Conservation (phyloP, 2,888 invertebrate species). For the Leucoma salicis region DNA sequence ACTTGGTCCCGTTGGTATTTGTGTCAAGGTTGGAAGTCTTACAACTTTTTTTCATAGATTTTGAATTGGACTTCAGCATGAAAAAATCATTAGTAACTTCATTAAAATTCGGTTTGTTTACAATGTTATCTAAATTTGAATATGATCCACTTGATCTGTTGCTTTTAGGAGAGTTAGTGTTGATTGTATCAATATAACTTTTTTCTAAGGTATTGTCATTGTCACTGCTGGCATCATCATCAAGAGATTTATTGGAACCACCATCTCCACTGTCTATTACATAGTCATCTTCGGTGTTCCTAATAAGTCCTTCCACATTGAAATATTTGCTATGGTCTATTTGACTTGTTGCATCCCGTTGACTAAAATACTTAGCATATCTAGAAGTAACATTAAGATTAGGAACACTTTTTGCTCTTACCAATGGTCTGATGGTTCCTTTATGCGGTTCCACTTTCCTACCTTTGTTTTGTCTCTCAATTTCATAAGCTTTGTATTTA, state of each 20-base stretch:
- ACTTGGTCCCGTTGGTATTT: constrained; percentile 38
- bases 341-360: constrained; percentile 65
- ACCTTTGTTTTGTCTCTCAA: constrained; percentile 62
- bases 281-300: constrained; percentile 21
- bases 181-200: constrained; percentile 65
- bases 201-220: constrained; percentile 65
- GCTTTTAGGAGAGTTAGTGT: constrained; percentile 48
- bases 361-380: constrained; percentile 78
- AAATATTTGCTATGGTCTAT: constrained; percentile 43
- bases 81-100: constrained; percentile 52
- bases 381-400: constrained; percentile 73
- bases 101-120: constrained; percentile 26
- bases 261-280: constrained; percentile 26
- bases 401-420: constrained; percentile 76
- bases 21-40: constrained; percentile 28
- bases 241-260: constrained; percentile 36
- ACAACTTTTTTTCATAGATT: constrained; percentile 45
- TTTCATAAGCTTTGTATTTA: constrained; percentile 71
- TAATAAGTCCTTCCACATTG: constrained; percentile 33
- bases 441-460: constrained; percentile 42
- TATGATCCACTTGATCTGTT: constrained; percentile 41
- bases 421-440: constrained; percentile 37
- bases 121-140: constrained; percentile 27
- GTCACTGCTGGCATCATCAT: constrained; percentile 44
- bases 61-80: constrained; percentile 47